Evolutionary conservation across 2,888 invertebrate species (phyloP).

Genomic region (Drosophila diplacantha): DNA sequence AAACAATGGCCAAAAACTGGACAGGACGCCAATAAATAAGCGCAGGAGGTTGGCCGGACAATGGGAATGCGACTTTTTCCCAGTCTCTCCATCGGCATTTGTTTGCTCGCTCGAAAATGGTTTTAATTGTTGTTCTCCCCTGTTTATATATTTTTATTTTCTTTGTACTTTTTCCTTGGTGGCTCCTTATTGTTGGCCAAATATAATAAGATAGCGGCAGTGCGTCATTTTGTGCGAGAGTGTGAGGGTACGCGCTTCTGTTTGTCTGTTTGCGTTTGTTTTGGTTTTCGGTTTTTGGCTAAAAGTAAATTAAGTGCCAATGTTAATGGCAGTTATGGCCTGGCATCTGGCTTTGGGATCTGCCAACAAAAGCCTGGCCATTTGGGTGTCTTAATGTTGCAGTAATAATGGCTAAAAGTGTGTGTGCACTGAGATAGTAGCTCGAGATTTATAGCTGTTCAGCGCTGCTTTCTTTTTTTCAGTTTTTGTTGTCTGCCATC

Average conservation of each 20-base stretch:
- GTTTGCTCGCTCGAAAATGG: constrained; percentile 68
- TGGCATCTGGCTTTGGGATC: constrained; percentile 64
- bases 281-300: constrained; percentile 62
- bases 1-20: constrained; percentile 57
- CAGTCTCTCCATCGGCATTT: constrained; percentile 28
- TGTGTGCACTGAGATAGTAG: constrained; percentile 59
- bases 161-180: constrained; percentile 28
- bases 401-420: constrained; percentile 68
- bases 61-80: constrained; percentile 39
- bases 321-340: constrained; percentile 71
- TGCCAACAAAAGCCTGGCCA: constrained; percentile 53
- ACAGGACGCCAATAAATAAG: constrained; percentile 71
- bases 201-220: constrained; percentile 64
- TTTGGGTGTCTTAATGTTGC: constrained; percentile 69
- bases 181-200: constrained; percentile 64
- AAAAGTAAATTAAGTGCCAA: constrained; percentile 70
- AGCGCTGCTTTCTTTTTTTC: constrained; percentile 32
- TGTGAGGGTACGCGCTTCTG: constrained; percentile 41
- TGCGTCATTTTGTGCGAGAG: constrained; percentile 56
- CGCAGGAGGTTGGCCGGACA: constrained; percentile 39
- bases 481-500: constrained; percentile 9
- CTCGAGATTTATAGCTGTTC: constrained; percentile 61
- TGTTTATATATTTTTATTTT: constrained; percentile 23
- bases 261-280: constrained; percentile 46
- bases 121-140: constrained; percentile 65